Evolutionary conservation across 92 coral and sea anemone genomes (phyloP), one percentile per base, ranked within the genome.

Genomic region (Paramuricea clavata): DNA sequence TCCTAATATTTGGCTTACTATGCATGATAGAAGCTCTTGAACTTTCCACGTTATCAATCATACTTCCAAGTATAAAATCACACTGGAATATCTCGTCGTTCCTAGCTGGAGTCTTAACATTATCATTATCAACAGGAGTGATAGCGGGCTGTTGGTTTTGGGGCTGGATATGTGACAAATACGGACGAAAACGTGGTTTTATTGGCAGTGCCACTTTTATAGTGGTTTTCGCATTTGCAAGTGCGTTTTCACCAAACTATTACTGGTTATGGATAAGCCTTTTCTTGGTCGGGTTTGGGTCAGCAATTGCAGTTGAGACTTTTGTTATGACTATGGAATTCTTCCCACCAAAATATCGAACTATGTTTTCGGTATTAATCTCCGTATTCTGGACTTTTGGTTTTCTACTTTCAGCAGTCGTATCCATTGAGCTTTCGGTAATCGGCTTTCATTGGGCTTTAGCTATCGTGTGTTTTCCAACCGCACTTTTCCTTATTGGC

Each of bases 221-320:
- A 34, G 5, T 70, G 11, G 43, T 31, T 13, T 70, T n/a, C 25
- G 76, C 49, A 15, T 70, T 70, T 31, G 49, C 52, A 39, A 39
- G 76, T n/a, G 43, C 52, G 43, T 70, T 70, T 21, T 31, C 76
- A 19, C 19, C 25, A 11, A 70, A 5, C 22, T 34, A 30, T 34
- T 30, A 13, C 25, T 70, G 43, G 76, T 26, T 70, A 16, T 34
- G 28, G 43, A 44, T 22, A n/a, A 31, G 4, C 26, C 49, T 70
- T 30, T 70, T 70, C 49, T 34, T 31, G 21, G 76, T 70, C 49
- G 76, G 76, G 26, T 34, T 70, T 70, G 76, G 76, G 4, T 1
- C 33, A 16, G 76, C 44, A 0, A 34, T 23, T 15, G 19, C 6
- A n/a, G 2, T 5, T 7, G 42, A 34, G 30, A 26, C 26, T 70